phyloP scores from a whole-genome alignment of 2,888 invertebrate species.

The Chloroclysta siterata region DNA sequence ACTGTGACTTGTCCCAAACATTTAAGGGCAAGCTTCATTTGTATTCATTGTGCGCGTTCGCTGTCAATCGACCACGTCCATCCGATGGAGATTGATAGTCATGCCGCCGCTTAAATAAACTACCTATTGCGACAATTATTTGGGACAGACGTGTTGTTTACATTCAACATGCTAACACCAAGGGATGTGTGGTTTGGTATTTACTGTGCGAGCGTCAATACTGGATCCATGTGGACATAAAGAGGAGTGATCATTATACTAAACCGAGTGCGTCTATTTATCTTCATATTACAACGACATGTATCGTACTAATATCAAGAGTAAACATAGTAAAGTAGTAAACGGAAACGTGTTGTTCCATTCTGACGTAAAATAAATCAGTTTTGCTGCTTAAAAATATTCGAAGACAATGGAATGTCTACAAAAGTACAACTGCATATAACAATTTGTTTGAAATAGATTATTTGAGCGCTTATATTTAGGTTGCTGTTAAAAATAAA shows the following conservation, averaged over 20 bases:
- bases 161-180: constrained; percentile 18
- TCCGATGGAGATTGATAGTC: constrained; percentile 63
- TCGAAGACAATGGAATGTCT: no score
- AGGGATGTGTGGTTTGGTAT: not conserved
- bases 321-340: no score
- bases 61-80: constrained; percentile 59
- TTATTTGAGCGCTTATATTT: no score
- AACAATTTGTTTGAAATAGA: no score
- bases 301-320: no score
- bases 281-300: not conserved
- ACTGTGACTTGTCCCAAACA: constrained; percentile 41
- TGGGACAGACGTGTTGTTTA: constrained; percentile 33
- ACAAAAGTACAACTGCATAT: no score
- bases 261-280: not conserved
- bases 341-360: no score
- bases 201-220: not conserved
- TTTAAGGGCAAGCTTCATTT: constrained; percentile 54
- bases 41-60: constrained; percentile 61
- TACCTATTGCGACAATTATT: constrained; percentile 50
- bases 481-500: no score
- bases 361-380: no score
- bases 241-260: not conserved
- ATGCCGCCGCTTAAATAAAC: constrained; percentile 54
- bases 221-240: not conserved
- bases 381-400: no score